Conservation (phyloP, 2,888 invertebrate species). For the Silvanus unidentatus region DNA sequence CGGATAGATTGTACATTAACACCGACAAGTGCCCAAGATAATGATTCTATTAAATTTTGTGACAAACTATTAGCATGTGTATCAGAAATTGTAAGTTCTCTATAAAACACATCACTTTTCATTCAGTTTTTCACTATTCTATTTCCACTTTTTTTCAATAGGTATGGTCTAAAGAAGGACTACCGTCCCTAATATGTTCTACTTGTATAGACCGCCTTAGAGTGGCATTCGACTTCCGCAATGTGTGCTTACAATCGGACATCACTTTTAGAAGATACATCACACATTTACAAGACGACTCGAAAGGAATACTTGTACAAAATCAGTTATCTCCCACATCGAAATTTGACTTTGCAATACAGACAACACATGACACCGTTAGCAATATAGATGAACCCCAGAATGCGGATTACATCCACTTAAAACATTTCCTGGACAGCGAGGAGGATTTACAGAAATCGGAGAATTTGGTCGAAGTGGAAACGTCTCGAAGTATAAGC, state of each 20-base stretch:
- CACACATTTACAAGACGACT: constrained; percentile 24
- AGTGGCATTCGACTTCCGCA: constrained; percentile 40
- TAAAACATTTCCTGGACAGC: constrained; percentile 41
- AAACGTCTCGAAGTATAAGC: constrained; percentile 27
- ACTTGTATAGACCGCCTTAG: constrained; percentile 38
- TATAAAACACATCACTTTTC: neutral
- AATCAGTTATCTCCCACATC: constrained; percentile 19
- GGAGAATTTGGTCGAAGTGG: constrained; percentile 26
- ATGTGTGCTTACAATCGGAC: constrained; percentile 38
- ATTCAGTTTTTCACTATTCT: constrained; percentile 7
- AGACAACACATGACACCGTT: constrained; percentile 23
- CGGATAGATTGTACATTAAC: constrained; percentile 39
- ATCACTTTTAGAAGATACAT: constrained; percentile 33
- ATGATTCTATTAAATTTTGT: constrained; percentile 39
- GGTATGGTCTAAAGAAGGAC: constrained; percentile 39
- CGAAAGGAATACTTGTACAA: constrained; percentile 2
- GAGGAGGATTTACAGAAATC: constrained; percentile 35
- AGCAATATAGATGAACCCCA: constrained; percentile 34
- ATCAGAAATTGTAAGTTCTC: constrained; percentile 39
- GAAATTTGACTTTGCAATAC: constrained; percentile 33
- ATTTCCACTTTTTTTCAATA: too few relatives aligned
- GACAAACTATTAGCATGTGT: constrained; percentile 40
- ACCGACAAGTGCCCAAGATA: constrained; percentile 35
- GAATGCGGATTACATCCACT: constrained; percentile 38
- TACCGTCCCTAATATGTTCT: constrained; percentile 38